Percentiles rank a stretch among this genome's conserved stretches.
These are phyloP conservation scores for Bibio marci DNA, from an alignment of 2,888 invertebrate species.

Conservation along the genomic window DNA sequence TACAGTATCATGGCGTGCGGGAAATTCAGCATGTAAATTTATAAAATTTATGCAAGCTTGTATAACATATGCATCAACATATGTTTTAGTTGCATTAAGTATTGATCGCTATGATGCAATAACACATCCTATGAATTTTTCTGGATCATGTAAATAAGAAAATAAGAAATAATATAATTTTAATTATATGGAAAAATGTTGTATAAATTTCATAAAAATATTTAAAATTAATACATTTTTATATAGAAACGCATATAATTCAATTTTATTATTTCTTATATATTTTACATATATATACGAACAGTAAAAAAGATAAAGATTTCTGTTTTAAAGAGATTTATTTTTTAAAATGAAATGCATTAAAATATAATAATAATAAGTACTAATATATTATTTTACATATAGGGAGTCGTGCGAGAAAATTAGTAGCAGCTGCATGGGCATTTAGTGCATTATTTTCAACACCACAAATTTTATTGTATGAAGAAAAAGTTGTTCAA, in stretches of 20 bases:
- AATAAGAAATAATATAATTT: no score
- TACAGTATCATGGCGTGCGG: slow-evolving; percentile 78
- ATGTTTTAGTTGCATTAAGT: slow-evolving; percentile 78
- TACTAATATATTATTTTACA: no score
- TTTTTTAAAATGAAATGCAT: no score
- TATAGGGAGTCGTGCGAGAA: slow-evolving; percentile 67
- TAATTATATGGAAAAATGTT: no score
- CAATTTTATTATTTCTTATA: slow-evolving; percentile 1
- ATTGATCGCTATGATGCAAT: slow-evolving; percentile 89
- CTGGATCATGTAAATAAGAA: slow-evolving; percentile 77
- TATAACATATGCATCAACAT: slow-evolving; percentile 83
- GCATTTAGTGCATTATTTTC: slow-evolving; percentile 65
- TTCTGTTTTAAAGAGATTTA: no score
- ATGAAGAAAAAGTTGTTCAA: slow-evolving; percentile 63
- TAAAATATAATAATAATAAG: no score
- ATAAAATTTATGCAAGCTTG: slow-evolving; percentile 73
- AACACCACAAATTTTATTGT: slow-evolving; percentile 61
- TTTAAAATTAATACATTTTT: no score
- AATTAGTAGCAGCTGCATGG: slow-evolving; percentile 69
- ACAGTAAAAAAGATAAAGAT: no score
- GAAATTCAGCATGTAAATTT: slow-evolving; percentile 73
- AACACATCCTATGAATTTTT: slow-evolving; percentile 88
- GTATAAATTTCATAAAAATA: no score
- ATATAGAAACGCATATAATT: slow-evolving; percentile 7
- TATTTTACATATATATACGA: no score